A percentile compares a stretch with the other conserved stretches of the same genome.
Evolutionary conservation across 2,113 vertebrate genomes (phyloP).

Genomic region (Rhipidura dahli): DNA sequence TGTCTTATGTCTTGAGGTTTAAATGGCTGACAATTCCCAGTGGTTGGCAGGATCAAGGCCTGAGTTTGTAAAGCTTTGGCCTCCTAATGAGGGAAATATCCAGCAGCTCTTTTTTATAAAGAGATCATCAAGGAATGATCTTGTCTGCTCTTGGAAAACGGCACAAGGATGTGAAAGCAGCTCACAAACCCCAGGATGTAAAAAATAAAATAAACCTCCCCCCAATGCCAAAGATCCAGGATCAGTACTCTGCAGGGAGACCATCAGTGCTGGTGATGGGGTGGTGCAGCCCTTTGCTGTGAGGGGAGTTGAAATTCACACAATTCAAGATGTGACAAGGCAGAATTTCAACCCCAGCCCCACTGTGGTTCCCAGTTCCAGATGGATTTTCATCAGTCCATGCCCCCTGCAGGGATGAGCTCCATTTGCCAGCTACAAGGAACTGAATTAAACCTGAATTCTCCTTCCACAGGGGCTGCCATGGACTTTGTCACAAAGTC

Average conservation of each 20-base stretch:
- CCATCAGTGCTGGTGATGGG: not conserved
- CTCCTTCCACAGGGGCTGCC: not conserved
- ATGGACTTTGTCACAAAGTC: too few species aligned
- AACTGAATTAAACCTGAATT: not conserved
- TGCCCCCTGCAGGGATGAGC: not conserved
- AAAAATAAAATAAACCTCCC: not conserved
- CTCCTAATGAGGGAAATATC: not conserved
- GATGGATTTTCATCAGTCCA: not conserved
- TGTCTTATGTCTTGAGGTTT: not conserved
- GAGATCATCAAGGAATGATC: not conserved
- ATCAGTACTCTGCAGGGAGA: not conserved
- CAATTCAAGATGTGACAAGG: not conserved
- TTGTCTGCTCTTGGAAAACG: not conserved
- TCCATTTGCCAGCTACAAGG: not conserved
- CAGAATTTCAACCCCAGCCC: not conserved
- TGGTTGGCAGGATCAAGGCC: not conserved
- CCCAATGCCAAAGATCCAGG: not conserved
- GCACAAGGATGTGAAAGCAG: not conserved
- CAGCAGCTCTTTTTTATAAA: not conserved
- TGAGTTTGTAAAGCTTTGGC: not conserved
- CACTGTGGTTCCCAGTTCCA: accelerated
- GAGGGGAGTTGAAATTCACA: not conserved
- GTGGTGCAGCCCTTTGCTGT: not conserved
- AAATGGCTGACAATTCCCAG: not conserved
- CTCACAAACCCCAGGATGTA: not conserved